Evolutionary conservation across 2,797 vertebrate genomes (phyloP).

Genomic region (Taeniopygia guttata): DNA sequence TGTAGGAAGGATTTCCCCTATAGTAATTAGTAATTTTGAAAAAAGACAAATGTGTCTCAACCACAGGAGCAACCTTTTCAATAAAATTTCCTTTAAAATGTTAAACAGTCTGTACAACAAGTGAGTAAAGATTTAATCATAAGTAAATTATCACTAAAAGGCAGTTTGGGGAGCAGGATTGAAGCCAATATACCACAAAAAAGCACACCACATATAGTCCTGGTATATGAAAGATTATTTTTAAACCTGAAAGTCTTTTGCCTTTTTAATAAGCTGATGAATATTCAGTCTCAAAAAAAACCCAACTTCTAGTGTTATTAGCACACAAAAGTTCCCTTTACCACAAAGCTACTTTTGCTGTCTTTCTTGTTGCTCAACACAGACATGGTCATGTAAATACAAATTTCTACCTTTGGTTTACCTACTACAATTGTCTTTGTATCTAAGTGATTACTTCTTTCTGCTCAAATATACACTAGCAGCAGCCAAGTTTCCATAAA

Average conservation of each 20-base stretch:
- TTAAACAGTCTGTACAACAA: background rate
- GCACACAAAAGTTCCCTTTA: conserved; percentile 15
- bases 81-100: conserved; percentile 32
- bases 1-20: conserved; percentile 28
- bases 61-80: background rate
- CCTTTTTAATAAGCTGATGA: conserved; percentile 3
- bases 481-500: background rate
- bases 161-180: background rate
- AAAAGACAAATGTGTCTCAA: conserved; percentile 16
- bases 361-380: background rate
- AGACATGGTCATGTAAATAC: background rate
- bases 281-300: conserved; percentile 18
- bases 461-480: background rate
- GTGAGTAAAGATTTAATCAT: conserved; percentile 42
- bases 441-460: background rate
- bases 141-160: conserved; percentile 13
- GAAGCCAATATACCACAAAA: background rate
- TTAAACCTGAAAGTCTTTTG: background rate
- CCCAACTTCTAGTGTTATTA: background rate
- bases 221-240: background rate
- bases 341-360: background rate
- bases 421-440: background rate
- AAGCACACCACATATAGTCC: background rate
- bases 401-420: background rate
- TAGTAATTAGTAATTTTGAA: conserved; percentile 25